Percentiles rank a stretch among this genome's conserved stretches.
Evolutionary conservation across 2,797 vertebrate species (phyloP).

Genomic region (Thalassophryne amazonica): DNA sequence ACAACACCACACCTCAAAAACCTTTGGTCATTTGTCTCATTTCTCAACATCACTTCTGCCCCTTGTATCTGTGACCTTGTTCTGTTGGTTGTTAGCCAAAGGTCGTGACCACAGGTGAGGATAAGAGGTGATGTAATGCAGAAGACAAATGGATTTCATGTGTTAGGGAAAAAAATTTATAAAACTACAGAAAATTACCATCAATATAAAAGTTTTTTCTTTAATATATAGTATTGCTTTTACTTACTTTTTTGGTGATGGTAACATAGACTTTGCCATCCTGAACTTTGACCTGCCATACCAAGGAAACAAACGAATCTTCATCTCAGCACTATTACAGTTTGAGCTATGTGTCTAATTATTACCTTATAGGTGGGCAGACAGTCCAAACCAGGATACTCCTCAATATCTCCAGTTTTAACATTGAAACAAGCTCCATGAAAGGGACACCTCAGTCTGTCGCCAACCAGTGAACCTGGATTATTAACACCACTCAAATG

Average conservation of each 20-base stretch:
- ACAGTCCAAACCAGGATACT: slow-evolving; percentile 85
- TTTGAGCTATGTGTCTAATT: neutral
- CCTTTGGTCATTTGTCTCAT: too few species aligned
- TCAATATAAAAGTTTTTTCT: neutral
- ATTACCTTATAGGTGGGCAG: slow-evolving; percentile 82
- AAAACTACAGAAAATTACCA: too few species aligned
- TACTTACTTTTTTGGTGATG: slow-evolving; percentile 76
- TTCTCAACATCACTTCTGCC: too few species aligned
- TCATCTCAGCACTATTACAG: neutral
- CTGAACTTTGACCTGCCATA: slow-evolving; percentile 79
- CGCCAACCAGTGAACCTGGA: slow-evolving; percentile 77
- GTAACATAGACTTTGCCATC: slow-evolving; percentile 81
- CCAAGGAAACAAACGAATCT: neutral
- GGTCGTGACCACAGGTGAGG: too few species aligned
- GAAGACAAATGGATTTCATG: too few species aligned
- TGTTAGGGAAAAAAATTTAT: too few species aligned
- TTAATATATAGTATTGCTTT: neutral
- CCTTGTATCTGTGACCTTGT: too few species aligned
- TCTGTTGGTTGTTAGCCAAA: too few species aligned
- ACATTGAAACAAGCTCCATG: slow-evolving; percentile 88
- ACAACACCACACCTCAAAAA: too few species aligned
- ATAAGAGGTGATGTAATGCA: too few species aligned
- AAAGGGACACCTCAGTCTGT: slow-evolving; percentile 86
- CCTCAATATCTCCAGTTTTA: slow-evolving; percentile 88
- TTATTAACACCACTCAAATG: neutral